Base-by-base conservation (phyloP, 2,888 invertebrate genomes). In the Drosophila barbarae region DNA sequence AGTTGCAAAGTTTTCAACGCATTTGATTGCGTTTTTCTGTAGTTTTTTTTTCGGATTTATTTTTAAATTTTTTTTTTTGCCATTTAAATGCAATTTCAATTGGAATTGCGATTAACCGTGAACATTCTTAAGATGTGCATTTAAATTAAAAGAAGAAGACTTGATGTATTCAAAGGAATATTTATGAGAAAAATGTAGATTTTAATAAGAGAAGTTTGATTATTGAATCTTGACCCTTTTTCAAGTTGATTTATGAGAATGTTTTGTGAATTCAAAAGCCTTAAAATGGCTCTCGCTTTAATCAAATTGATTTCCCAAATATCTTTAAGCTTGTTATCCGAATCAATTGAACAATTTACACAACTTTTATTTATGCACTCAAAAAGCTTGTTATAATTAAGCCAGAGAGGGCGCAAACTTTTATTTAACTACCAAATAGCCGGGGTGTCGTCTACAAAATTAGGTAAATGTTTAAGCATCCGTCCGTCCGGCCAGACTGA, bases 1-100 rank as follows among this genome's bases (percentile, higher is more conserved):
- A 21, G 44, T 57, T 61, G 63, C 63, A 49, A 49, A 50, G 63
- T 63, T 60, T 61, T 23, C 61, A 34, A 28, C 41, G 35, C 61
- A 10, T 50, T 36, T 42, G 51, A 64, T 42, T 61, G 61, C 51
- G 34, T 47, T 60, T 39, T n/a, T n/a, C 10, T 18, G 9, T 15
- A n/a, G 15, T 21, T n/a, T 58, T 26, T 18, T 18, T 21, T 2
- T 13, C 10, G 9, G 10, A 10, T 18, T 10, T 34, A 15, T 18
- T 21, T 30, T 30, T 13, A 7, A 3, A 30, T 15, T 35, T 35
- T 39, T 26, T 12, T 5, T 15, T 23, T 15, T 44, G 35, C 36
- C 59, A 46, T 39, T 59, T 38, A 59, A 59, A 23, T 47, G 59
- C 32, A 39, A 39, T 54, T 59, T 32, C 46, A 30, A 44, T 56